phyloP scores from a whole-genome alignment of 2,113 vertebrate genomes.

The Sigmodon hispidus region DNA sequence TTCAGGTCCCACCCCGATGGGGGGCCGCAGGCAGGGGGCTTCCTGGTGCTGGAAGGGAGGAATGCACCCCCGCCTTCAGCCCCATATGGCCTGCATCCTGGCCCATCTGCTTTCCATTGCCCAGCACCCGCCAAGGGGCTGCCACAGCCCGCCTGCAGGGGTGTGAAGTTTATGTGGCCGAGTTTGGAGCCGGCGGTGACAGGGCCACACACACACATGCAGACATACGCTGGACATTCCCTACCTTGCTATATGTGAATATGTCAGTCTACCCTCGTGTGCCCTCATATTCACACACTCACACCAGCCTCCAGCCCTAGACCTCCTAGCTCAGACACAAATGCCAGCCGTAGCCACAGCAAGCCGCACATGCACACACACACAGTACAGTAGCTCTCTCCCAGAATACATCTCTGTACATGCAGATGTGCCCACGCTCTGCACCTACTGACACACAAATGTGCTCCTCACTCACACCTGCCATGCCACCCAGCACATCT shows the following conservation, averaged over 20 bases:
- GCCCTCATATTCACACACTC: not conserved
- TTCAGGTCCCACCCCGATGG: constrained; percentile 66
- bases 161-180: constrained; percentile 81
- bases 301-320: not conserved
- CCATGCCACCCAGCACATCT: too few relatives aligned
- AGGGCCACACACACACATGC: constrained; percentile 77
- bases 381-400: not conserved
- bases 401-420: not conserved
- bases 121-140: constrained; percentile 56
- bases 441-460: not conserved
- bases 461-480: not conserved
- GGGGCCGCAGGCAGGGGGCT: constrained; percentile 75
- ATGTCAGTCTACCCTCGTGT: not conserved
- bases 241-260: not conserved
- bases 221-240: constrained; percentile 57
- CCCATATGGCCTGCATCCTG: constrained; percentile 77
- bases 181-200: constrained; percentile 76
- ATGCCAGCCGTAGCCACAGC: not conserved
- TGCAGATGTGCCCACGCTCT: not conserved
- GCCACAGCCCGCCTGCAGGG: constrained; percentile 71
- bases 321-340: not conserved
- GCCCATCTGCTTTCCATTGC: constrained; percentile 81
- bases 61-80: constrained; percentile 69
- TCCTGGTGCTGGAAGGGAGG: constrained; percentile 71
- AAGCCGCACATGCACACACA: not conserved